Percentiles rank a stretch among this genome's conserved stretches.
Conservation (phyloP, 2,888 invertebrate genomes). For the Diabrotica balteata region DNA sequence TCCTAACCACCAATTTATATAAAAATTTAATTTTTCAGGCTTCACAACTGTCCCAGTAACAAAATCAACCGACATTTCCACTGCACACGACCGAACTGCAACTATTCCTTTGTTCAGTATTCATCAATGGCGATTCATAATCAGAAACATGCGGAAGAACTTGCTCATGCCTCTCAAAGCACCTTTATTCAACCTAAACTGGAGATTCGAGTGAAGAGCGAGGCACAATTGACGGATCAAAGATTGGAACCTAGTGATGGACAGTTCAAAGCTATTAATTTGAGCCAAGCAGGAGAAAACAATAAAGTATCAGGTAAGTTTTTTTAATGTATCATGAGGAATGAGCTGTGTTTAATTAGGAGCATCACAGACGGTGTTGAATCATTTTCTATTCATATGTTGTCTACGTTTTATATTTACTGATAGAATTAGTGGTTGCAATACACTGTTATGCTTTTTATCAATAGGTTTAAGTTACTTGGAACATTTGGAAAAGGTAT, state of each 20-base stretch:
- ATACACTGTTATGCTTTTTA: too few relatives aligned
- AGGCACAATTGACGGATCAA: constrained; percentile 48
- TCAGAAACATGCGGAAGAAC: constrained; percentile 67
- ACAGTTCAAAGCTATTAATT: constrained; percentile 54
- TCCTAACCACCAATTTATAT: not conserved
- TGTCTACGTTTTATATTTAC: too few relatives aligned
- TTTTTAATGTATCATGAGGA: not conserved
- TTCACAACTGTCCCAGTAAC: constrained; percentile 73
- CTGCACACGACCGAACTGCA: constrained; percentile 74
- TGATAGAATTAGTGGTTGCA: too few relatives aligned
- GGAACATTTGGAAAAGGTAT: too few relatives aligned
- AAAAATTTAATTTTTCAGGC: constrained; percentile 28
- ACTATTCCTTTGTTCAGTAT: constrained; percentile 76
- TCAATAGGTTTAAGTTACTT: too few relatives aligned
- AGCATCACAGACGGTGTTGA: too few relatives aligned
- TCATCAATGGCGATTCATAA: constrained; percentile 78
- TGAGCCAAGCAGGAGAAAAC: constrained; percentile 51
- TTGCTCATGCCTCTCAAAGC: constrained; percentile 28
- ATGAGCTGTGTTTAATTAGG: too few relatives aligned
- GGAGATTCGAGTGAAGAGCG: constrained; percentile 45
- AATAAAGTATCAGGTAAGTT: constrained; percentile 58
- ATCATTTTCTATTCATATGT: too few relatives aligned
- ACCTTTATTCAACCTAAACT: constrained; percentile 28
- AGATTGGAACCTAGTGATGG: constrained; percentile 41
- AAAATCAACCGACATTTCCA: constrained; percentile 79